Conservation (phyloP, 1,140 invertebrate genomes). For the Brachionus manjavacas region DNA sequence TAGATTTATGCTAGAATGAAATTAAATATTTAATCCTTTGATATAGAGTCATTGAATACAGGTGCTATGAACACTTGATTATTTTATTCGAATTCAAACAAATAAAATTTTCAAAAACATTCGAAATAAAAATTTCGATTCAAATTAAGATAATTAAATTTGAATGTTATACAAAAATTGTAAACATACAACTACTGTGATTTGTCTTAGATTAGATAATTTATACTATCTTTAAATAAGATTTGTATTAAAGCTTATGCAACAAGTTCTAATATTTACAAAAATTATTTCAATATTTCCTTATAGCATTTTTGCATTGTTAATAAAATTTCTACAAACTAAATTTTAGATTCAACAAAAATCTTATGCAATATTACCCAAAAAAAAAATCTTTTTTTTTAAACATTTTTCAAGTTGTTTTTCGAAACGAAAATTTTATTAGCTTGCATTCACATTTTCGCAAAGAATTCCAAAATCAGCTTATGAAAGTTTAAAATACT, state of each 20-base stretch:
- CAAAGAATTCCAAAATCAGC: not conserved
- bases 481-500: not conserved
- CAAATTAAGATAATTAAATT: too few species aligned
- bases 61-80: not conserved
- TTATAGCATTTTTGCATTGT: not conserved
- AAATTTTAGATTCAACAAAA: not conserved
- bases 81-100: not conserved
- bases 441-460: not conserved
- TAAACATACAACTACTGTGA: not conserved
- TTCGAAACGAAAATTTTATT: not conserved
- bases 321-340: not conserved
- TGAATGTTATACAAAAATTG: too few species aligned
- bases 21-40: not conserved
- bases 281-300: not conserved
- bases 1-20: not conserved
- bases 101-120: too few species aligned
- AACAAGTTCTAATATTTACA: not conserved
- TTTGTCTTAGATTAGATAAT: not conserved
- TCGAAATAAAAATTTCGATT: not conserved
- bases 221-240: not conserved
- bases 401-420: not conserved
- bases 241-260: not conserved
- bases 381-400: not conserved
- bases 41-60: not conserved
- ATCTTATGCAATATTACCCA: not conserved